phyloP scores from a whole-genome alignment of 2,113 vertebrate genomes.

The Engraulis encrasicolus region DNA sequence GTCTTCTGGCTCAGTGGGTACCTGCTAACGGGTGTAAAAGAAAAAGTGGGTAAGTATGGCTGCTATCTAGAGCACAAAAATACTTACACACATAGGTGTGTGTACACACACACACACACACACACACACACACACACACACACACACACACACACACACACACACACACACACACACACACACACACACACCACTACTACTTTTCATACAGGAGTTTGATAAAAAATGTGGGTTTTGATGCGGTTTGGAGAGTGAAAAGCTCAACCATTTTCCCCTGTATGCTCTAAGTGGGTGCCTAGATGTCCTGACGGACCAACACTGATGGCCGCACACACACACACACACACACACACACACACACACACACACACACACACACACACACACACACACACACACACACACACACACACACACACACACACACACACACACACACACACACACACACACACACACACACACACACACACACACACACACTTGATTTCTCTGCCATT shows the following conservation, averaged over 20 bases:
- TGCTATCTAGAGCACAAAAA: too few species aligned
- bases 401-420: background rate
- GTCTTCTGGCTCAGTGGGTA: conserved; percentile 20
- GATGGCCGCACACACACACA: too few species aligned
- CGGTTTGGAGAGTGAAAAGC: conserved; percentile 47
- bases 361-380: too few species aligned
- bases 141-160: background rate
- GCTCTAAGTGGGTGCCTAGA: conserved; percentile 38
- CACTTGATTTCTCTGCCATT: conserved; percentile 62
- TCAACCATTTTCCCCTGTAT: conserved; percentile 45
- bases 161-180: background rate
- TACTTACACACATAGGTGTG: too few species aligned
- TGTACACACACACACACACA: too few species aligned
- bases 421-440: background rate
- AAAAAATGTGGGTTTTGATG: conserved; percentile 34
- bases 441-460: background rate
- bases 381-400: background rate
- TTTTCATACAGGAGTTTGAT: conserved; percentile 12
- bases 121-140: background rate
- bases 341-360: too few species aligned
- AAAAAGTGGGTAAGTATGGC: too few species aligned
- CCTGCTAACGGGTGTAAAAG: conserved; percentile 35
- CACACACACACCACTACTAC: conserved; percentile 17
- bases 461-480: conserved; percentile 32
- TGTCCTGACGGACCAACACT: too few species aligned